Evolutionary conservation across 2,113 vertebrate genomes (phyloP).

Genomic region (Delphinapterus leucas): DNA sequence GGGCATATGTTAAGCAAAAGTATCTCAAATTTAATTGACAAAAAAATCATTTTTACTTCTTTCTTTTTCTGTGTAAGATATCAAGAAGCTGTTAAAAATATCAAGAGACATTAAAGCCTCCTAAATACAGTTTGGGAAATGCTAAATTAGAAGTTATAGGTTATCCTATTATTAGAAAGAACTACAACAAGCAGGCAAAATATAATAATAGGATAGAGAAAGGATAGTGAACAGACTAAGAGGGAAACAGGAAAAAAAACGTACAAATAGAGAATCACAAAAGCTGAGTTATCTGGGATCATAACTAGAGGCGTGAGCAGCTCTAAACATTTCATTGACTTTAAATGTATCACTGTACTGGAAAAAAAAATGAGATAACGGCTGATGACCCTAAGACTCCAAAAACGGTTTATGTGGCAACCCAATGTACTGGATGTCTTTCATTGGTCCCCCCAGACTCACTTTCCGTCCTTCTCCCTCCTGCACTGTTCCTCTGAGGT

Average conservation of each 20-base stretch:
- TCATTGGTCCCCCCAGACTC: background rate
- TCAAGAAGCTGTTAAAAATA: background rate
- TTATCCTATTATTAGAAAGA: background rate
- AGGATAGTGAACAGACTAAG: background rate
- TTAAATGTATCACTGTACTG: background rate
- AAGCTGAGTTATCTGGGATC: background rate
- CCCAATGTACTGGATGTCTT: background rate
- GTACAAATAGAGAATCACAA: background rate
- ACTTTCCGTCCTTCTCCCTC: background rate
- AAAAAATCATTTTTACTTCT: background rate
- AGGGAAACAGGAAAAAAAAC: background rate
- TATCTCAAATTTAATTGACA: background rate
- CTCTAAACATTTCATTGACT: background rate
- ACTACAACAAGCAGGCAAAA: background rate
- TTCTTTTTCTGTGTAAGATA: background rate
- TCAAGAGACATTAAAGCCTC: background rate
- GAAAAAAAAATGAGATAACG: background rate
- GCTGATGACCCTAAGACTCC: background rate
- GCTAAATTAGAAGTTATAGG: background rate
- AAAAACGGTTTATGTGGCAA: background rate
- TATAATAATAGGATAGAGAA: background rate
- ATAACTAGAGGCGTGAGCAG: fast-evolving
- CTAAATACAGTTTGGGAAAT: background rate
- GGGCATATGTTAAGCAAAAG: background rate
- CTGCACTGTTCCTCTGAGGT: background rate